A percentile compares a stretch with the other conserved stretches of the same genome.
phyloP scores from a whole-genome alignment of 2,113 vertebrate genomes.

The Chaetura pelagica region DNA sequence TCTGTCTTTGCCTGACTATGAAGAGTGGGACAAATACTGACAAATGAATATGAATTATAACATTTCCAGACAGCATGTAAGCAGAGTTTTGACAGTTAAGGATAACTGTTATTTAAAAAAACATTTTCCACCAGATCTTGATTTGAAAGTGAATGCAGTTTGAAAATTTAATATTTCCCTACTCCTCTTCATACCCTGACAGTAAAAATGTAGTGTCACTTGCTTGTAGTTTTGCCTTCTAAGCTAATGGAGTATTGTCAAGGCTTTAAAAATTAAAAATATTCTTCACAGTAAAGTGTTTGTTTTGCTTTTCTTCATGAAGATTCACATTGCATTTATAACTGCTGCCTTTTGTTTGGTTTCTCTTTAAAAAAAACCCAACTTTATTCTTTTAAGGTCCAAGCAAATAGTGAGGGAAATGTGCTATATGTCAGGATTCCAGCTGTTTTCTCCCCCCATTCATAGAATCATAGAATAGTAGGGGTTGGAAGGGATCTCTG shows the following conservation, averaged over 20 bases:
- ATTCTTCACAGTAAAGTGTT: background rate
- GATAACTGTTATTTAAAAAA: slow-evolving; percentile 25
- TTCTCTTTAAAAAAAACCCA: background rate
- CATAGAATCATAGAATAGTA: no score
- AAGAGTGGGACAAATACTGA: background rate
- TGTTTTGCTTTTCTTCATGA: background rate
- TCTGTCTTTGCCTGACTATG: background rate
- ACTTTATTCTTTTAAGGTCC: background rate
- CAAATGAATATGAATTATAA: slow-evolving; percentile 23
- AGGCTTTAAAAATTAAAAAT: background rate
- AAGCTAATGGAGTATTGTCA: background rate
- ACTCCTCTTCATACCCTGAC: background rate
- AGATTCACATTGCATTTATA: background rate
- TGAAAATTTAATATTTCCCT: background rate
- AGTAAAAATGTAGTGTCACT: background rate
- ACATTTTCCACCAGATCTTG: background rate
- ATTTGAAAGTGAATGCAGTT: slow-evolving; percentile 8
- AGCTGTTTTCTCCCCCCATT: background rate
- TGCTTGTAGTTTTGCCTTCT: slow-evolving; percentile 2
- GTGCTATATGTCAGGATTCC: background rate
- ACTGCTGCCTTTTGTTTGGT: background rate
- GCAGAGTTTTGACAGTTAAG: slow-evolving; percentile 6
- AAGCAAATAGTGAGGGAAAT: background rate
- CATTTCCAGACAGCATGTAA: slow-evolving; percentile 9
- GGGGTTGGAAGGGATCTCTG: no score